Evolutionary conservation across 2,888 invertebrate genomes (phyloP).

Genomic region (Chesias legatella): DNA sequence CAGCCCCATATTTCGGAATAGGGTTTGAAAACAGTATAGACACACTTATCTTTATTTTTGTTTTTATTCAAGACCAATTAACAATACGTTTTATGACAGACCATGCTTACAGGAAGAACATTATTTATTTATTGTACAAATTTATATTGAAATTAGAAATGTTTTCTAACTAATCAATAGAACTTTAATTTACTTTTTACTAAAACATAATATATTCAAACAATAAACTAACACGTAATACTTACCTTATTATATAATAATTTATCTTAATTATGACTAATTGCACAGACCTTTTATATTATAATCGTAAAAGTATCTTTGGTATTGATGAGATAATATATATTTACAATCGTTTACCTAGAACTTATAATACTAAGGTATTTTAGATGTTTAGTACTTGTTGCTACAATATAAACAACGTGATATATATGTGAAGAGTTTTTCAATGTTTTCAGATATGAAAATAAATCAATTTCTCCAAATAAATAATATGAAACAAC

Average conservation of each 20-base stretch:
- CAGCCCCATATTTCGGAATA: too few relatives aligned
- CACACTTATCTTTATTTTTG: slow-evolving; percentile 8
- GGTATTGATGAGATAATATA: too few relatives aligned
- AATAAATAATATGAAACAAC: too few relatives aligned
- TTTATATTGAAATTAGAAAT: slow-evolving; percentile 54
- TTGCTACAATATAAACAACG: too few relatives aligned
- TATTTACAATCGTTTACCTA: too few relatives aligned
- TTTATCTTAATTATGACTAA: slow-evolving; percentile 13
- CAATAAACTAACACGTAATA: slow-evolving; percentile 41
- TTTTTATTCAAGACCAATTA: slow-evolving; percentile 5
- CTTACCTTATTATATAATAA: slow-evolving; percentile 33
- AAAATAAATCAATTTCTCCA: too few relatives aligned
- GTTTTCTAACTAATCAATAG: slow-evolving; percentile 62
- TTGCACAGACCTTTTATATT: slow-evolving; percentile 25
- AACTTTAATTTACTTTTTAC: slow-evolving; percentile 53
- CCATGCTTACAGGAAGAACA: slow-evolving; percentile 50
- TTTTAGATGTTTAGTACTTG: too few relatives aligned
- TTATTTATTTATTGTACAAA: slow-evolving; percentile 41
- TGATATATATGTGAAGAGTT: too few relatives aligned
- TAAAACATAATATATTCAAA: slow-evolving; percentile 24
- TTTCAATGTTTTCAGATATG: too few relatives aligned
- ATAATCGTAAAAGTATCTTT: too few relatives aligned
- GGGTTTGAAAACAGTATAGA: too few relatives aligned
- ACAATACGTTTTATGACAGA: slow-evolving; percentile 10
- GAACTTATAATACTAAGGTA: too few relatives aligned